Evolutionary conservation across 1,140 invertebrate species (phyloP), one percentile per base, ranked within the genome.

Genomic region (Drosophila mojavensis): DNA sequence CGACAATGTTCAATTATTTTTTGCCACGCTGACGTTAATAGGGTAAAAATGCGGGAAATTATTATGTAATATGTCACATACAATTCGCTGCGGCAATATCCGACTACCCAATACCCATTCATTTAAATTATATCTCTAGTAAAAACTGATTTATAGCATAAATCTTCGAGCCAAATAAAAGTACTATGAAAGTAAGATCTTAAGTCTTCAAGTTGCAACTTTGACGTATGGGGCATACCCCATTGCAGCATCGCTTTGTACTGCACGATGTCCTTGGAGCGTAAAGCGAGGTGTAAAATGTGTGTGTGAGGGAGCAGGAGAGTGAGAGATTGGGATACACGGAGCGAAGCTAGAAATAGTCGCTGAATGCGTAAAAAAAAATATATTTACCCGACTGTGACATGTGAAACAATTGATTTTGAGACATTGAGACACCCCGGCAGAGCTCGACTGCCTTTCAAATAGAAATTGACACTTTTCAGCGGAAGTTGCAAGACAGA

Each of bases 21-120:
- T 43, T 75, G 72, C 73, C 67, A 56, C 61, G 45, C 47, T 78
- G 72, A 75, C 76, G 73, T 71, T 78, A 78, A 75, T 78, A 61
- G 72, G 72, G 75, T 75, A 75, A 78, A 78, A 78, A 78, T 78
- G 72, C 53, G 76, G 36, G 75, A 78, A 70, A 71, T 78, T 78
- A 78, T 78, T 78, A 65, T 71, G 66, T 70, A 78, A 75, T 78
- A 78, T 78, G 76, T 78, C 72, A 78, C 26, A 17, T 6, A 5
- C 3, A 20, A 3, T n/a, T 30, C 26, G 20, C 0, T 1, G 6
- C 3, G 5, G 4, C n/a, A 11, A 28, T 28, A 30, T 17, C 33
- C 20, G 56, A 61, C 70, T 61, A 3, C 0, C 15, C n/a, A 7
- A 68, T 73, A 60, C 70, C 56, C 9, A 15, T n/a, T 0, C 20